Base-by-base conservation (phyloP, 1,140 invertebrate species). In the Zaprionus vittiger region DNA sequence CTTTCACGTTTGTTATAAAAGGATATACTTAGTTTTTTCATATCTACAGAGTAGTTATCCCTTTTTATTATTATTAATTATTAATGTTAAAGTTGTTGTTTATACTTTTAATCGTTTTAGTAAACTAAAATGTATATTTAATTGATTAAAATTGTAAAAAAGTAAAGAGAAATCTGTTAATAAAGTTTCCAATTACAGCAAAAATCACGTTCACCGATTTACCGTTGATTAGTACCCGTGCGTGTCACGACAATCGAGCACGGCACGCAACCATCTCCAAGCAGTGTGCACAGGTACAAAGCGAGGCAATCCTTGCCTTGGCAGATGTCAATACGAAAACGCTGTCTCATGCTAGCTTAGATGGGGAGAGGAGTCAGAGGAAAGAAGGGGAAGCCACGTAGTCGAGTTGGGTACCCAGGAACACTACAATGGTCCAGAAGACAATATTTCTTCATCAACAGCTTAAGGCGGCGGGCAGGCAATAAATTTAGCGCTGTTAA, bases 401-500 rank as follows among this genome's bases (percentile, higher is more conserved):
- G 47, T 31, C 20, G 31, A 24, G 62, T 54, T 54, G 11, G n/a
- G 41, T 15, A 5, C 7, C 61, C 11, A 5, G 26, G 5, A 52
- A 24, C 28, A 11, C n/a, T 38, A 59, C 26, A 38, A 52, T 17
- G 26, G 28, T 20, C 52, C 75, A 65, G 64, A 64, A 79, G 69
- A 90, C 85, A 90, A 90, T 89, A 89, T 84, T 90, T 89, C 84
- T 89, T 89, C 85, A 89, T 89, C 85, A 90, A 89, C 81, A 89
- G 84, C 84, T 89, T 90, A 89, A 90, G 84, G 84, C 84, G 84
- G 84, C 81, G 84, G 78, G 69, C 84, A 89, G 85, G 85, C 85
- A 90, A 90, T 90, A 90, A 90, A 90, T 90, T 90, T 80, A 90
- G 76, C 85, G 86, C 85, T 90, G 85, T 90, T 90, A 90, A 90